These are phyloP conservation scores for Hassar affinis DNA, from an alignment of 2,113 vertebrate species.

Conservation along the genomic window DNA sequence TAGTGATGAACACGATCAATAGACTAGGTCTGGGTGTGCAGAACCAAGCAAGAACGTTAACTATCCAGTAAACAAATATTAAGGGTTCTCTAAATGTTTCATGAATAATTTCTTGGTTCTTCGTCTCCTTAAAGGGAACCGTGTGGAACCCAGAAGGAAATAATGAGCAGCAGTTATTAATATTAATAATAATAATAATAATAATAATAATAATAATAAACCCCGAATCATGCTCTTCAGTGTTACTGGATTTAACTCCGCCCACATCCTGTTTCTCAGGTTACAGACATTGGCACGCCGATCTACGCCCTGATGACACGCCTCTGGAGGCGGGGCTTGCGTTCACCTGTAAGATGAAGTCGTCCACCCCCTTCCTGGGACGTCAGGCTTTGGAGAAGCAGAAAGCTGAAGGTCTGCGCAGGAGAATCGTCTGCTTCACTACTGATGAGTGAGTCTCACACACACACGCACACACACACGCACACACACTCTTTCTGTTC, in stretches of 20 bases:
- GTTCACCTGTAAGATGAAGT: slow-evolving; percentile 93
- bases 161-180: background rate
- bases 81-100: too few species aligned
- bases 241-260: background rate
- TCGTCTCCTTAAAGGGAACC: background rate
- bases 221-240: background rate
- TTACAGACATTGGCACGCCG: slow-evolving; percentile 93
- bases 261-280: slow-evolving; percentile 67
- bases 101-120: too few species aligned
- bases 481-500: background rate
- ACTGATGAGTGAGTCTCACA: slow-evolving; percentile 80
- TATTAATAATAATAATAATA: too few species aligned
- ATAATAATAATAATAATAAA: too few species aligned
- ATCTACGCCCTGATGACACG: slow-evolving; percentile 87
- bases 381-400: slow-evolving; percentile 82
- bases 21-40: too few species aligned
- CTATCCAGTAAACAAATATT: background rate
- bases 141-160: background rate
- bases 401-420: slow-evolving; percentile 76
- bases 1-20: background rate
- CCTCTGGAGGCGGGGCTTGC: slow-evolving; percentile 88
- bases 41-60: background rate
- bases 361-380: slow-evolving; percentile 82
- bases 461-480: background rate
- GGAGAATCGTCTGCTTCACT: slow-evolving; percentile 88